phyloP scores from a whole-genome alignment of 2,888 invertebrate species.

The Chydorus sphaericus region DNA sequence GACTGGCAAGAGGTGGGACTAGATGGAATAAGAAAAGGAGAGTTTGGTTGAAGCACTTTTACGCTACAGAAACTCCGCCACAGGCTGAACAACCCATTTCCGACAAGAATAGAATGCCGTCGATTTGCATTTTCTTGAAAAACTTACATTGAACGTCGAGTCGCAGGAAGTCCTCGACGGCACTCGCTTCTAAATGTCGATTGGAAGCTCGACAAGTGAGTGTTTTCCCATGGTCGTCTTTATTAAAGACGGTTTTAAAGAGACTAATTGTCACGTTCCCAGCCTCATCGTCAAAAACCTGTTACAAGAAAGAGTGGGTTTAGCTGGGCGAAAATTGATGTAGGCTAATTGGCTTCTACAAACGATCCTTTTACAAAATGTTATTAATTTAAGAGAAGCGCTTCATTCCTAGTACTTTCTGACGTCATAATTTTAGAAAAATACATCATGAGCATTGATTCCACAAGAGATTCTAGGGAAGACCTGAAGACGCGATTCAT shows the following conservation, averaged over 20 bases:
- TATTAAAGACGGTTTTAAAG: conserved; percentile 20
- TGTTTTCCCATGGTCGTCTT: conserved; percentile 20
- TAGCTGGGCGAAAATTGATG: no score
- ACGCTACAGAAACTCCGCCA: not conserved
- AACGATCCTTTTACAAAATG: no score
- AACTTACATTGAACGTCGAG: conserved; percentile 22
- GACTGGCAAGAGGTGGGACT: conserved; percentile 24
- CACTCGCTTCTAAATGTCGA: conserved; percentile 19
- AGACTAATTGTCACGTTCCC: conserved; percentile 20
- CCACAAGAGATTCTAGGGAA: no score
- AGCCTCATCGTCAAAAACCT: conserved; percentile 4
- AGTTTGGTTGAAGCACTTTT: not conserved
- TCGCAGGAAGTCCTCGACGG: conserved; percentile 19
- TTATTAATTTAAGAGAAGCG: no score
- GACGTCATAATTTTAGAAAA: no score
- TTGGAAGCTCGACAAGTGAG: conserved; percentile 21
- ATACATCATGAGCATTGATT: no score
- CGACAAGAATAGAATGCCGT: not conserved
- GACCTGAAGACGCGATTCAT: no score
- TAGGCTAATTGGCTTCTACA: no score
- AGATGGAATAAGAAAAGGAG: conserved; percentile 13
- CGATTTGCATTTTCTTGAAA: not conserved
- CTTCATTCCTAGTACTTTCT: no score
- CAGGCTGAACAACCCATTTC: not conserved
- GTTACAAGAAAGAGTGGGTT: not conserved